Evolutionary conservation across 2,888 invertebrate species (phyloP), one percentile per base, ranked within the genome.

Genomic region (Lacanobia wlatinum): DNA sequence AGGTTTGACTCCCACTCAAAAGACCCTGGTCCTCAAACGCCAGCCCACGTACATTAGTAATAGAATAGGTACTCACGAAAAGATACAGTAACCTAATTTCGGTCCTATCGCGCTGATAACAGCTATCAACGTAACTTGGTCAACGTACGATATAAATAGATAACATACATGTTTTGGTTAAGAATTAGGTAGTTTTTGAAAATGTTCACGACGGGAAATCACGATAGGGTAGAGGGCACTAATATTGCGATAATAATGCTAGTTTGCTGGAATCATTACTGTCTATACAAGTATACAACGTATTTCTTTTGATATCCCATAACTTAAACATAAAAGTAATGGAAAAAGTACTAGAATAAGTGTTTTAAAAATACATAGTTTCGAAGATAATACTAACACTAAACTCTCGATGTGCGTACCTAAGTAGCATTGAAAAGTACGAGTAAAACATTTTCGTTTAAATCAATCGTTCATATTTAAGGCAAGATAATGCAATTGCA

Each of bases 21-120:
- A 9, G 18, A 12, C 2, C 16, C n/a, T 38, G 43, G 12, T 43
- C 43, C 46, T 48, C 65, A 46, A 76, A 46, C 59, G n/a, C 2
- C 40, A 5, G n/a, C 18, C 21, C n/a, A 61, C 58, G 9, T 40
- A 62, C 53, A 40, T 56, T 23, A 55, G 63, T 43, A 21, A 21
- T 43, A 60, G 52, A n/a, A 38, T 70, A 77, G 43, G 55, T 64
- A 80, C 65, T 53, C 8, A 56, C 43, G 34, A 64, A 70, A 79
- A 80, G 85, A 89, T 87, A 88, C 88, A 88, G 83, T 91, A 88
- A 93, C 93, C 93, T 76, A 93, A 89, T 93, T 94, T 87, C 55
- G 76, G 38, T 78, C 86, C 83, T 93, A 93, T 86, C 88, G 73
- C 5, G 1, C 5, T 79, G 91, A 92, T 93, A 92, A 58, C 70